Conservation (phyloP, 1,140 invertebrate species). For the Dendroctonus valens region DNA sequence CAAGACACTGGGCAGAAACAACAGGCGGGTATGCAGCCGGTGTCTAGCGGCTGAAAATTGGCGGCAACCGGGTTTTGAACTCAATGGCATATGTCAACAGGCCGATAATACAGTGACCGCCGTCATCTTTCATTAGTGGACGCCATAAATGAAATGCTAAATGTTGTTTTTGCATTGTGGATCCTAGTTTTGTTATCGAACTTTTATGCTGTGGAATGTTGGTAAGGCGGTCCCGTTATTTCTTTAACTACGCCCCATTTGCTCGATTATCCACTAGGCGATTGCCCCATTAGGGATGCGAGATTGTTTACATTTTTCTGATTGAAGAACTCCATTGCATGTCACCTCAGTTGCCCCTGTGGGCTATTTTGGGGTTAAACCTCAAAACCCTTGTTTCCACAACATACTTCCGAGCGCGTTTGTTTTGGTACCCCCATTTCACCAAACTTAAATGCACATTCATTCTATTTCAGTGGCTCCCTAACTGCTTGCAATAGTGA, state of each 20-base stretch:
- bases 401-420: too few relatives aligned
- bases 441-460: too few relatives aligned
- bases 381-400: neutral
- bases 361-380: neutral
- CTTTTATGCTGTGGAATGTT: neutral
- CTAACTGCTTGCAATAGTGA: neutral
- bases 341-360: neutral
- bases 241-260: neutral
- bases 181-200: neutral
- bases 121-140: neutral
- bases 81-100: too few relatives aligned
- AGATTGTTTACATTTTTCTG: slow-evolving; percentile 1
- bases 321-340: neutral
- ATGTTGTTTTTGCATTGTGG: slow-evolving; percentile 5
- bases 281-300: neutral
- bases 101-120: too few relatives aligned
- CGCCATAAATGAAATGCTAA: slow-evolving; percentile 15
- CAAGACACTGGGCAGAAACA: too few relatives aligned
- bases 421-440: too few relatives aligned
- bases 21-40: too few relatives aligned
- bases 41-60: too few relatives aligned
- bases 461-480: neutral
- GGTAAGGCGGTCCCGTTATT: neutral
- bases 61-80: too few relatives aligned
- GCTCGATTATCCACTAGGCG: neutral